Evolutionary conservation across 2,113 vertebrate species (phyloP), one percentile per base, ranked within the genome.

Genomic region (Lamprologus lemairii): DNA sequence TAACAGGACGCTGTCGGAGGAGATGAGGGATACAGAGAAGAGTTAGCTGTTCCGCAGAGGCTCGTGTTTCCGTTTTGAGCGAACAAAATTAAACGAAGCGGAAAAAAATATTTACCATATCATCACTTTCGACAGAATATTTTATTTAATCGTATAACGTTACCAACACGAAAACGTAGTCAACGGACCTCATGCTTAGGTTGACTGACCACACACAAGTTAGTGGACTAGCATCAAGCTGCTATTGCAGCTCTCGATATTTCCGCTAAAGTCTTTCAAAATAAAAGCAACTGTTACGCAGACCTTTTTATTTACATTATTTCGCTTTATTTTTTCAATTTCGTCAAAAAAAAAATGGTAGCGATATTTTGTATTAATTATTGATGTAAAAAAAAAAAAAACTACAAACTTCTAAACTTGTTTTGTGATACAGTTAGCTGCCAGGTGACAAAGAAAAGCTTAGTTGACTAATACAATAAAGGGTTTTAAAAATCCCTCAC

Each of bases 131-230:
- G 2, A 37, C 1, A 9, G 11, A 19, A 47, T n/a, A 47, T 78
- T 68, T 71, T 17, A 26, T 81, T 58, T 42, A 73, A 54, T 49
- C 5, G 5, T 86, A 84, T 57, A 71, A 35, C 58, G 31, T 49
- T 33, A 83, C 28, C 17, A 60, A 54, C 9, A 28, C 21, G 68
- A 86, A 88, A 28, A 49, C 31, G 65, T 49, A 86, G 47, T 63
- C 35, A 81, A 53, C 42, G 17, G 33, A 85, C 75, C 90, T 87
- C 90, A 89, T 87, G 91, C 83, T 65, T 85, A 81, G 87, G 40
- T 78, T 82, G 91, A 60, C 19, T 95, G 90, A 85, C 68, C 86
- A 75, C 51, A 93, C 79, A 86, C 84, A 95, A 96, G 92, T 95
- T 95, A 92, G 90, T 87, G 85, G 55, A 88, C 28, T n/a, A 21